Percentiles rank a stretch among this genome's conserved stretches.
Conservation (phyloP, 2,888 invertebrate species). For the Malthinus seriepunctatus region DNA sequence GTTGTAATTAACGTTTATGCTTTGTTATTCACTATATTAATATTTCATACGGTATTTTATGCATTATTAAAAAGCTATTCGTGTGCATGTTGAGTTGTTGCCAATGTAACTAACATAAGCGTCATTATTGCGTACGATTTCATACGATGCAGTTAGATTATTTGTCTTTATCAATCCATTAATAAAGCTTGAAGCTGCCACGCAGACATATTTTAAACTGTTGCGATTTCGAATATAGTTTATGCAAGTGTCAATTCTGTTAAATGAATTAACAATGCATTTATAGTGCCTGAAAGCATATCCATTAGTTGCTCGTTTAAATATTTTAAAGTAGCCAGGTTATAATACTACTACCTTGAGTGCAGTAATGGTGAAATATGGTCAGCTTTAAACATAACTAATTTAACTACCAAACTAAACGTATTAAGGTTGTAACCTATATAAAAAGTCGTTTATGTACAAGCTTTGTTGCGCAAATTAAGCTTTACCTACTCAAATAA, state of each 20-base stretch:
- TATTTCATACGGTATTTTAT: slow-evolving; percentile 19
- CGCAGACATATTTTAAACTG: no score
- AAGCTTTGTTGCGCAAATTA: no score
- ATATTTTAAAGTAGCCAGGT: slow-evolving; percentile 12
- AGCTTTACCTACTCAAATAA: no score
- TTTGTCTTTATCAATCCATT: not conserved
- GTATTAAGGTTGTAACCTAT: not conserved
- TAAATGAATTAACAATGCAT: slow-evolving; percentile 9
- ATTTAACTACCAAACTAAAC: not conserved
- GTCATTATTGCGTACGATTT: no score
- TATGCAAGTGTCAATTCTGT: not conserved
- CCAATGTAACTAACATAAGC: not conserved
- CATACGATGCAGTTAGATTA: not conserved
- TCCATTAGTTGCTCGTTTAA: slow-evolving; percentile 16
- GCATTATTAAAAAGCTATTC: slow-evolving; percentile 23
- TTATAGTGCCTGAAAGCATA: slow-evolving; percentile 5
- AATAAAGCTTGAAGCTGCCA: not conserved
- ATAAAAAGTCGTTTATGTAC: no score
- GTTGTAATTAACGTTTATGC: slow-evolving; percentile 25
- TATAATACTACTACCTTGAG: slow-evolving; percentile 3
- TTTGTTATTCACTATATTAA: slow-evolving; percentile 21
- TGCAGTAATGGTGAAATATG: slow-evolving; percentile 15
- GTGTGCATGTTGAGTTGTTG: slow-evolving; percentile 15
- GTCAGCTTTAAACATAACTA: slow-evolving; percentile 7
- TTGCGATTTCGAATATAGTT: not conserved